These are phyloP conservation scores for Palythoa heliodiscus DNA, from an alignment of 92 coral and sea anemone species.

Conservation along the genomic window DNA sequence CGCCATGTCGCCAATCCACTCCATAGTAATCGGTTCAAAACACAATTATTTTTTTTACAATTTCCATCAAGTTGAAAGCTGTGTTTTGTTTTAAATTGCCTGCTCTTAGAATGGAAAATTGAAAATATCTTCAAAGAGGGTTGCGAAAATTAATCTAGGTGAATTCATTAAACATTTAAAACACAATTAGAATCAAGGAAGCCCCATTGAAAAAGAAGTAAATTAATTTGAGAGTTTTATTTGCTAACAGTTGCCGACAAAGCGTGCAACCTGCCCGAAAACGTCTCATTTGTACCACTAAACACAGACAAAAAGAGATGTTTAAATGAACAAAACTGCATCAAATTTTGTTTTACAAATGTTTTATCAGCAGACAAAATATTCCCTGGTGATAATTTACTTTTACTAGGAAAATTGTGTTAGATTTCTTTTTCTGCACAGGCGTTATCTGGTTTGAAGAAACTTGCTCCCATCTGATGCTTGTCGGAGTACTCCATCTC, in stretches of 20 bases:
- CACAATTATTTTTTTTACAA: conserved; percentile 25
- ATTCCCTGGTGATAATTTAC: background rate
- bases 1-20: background rate
- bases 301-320: background rate
- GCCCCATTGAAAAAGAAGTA: conserved; percentile 42
- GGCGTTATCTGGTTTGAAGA: background rate
- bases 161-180: conserved; percentile 46
- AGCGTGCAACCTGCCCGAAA: conserved; percentile 8
- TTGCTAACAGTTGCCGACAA: conserved; percentile 46
- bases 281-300: conserved; percentile 3
- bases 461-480: background rate
- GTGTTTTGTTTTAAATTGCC: conserved; percentile 11
- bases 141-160: conserved; percentile 42
- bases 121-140: conserved; percentile 28
- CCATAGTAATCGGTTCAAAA: conserved; percentile 21
- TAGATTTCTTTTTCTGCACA: background rate
- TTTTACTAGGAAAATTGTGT: background rate
- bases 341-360: background rate
- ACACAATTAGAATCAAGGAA: conserved; percentile 44
- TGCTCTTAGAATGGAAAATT: conserved; percentile 2
- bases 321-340: background rate
- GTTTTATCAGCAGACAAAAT: background rate
- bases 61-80: conserved; percentile 11
- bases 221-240: conserved; percentile 43
- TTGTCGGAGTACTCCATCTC: background rate